Evolutionary conservation across 2,113 vertebrate species (phyloP).

Genomic region (Morone chrysops): DNA sequence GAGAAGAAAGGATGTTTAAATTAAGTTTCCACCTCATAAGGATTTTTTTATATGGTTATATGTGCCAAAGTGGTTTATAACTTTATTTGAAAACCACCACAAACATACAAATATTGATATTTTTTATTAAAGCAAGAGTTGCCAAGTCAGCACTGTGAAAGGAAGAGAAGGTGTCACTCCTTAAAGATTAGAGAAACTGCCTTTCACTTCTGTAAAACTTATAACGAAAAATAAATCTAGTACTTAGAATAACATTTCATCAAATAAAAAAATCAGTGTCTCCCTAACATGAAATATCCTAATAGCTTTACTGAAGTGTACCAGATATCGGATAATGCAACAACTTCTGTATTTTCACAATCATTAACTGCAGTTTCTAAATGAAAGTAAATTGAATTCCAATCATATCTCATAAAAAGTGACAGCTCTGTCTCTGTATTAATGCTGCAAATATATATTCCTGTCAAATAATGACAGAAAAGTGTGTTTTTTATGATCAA

Average conservation of each 20-base stretch:
- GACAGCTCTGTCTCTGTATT: neutral
- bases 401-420: neutral
- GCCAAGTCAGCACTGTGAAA: neutral
- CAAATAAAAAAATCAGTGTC: neutral
- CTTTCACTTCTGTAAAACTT: neutral
- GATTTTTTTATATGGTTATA: too few relatives aligned
- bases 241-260: neutral
- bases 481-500: neutral
- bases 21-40: neutral
- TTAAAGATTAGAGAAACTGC: neutral
- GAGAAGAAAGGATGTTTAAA: neutral
- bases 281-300: neutral
- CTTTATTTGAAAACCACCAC: neutral
- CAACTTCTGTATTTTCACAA: neutral
- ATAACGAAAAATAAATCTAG: neutral
- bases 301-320: too few relatives aligned
- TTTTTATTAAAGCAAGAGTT: neutral
- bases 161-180: neutral
- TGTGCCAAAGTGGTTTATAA: neutral
- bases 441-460: neutral
- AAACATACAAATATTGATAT: neutral
- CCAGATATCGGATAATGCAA: neutral
- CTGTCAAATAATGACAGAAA: neutral
- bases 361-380: neutral
- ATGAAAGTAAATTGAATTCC: neutral